A percentile compares a stretch with the other conserved stretches of the same genome.
These are phyloP conservation scores for Plotosus lineatus DNA, from an alignment of 2,113 vertebrate genomes.

Conservation along the genomic window DNA sequence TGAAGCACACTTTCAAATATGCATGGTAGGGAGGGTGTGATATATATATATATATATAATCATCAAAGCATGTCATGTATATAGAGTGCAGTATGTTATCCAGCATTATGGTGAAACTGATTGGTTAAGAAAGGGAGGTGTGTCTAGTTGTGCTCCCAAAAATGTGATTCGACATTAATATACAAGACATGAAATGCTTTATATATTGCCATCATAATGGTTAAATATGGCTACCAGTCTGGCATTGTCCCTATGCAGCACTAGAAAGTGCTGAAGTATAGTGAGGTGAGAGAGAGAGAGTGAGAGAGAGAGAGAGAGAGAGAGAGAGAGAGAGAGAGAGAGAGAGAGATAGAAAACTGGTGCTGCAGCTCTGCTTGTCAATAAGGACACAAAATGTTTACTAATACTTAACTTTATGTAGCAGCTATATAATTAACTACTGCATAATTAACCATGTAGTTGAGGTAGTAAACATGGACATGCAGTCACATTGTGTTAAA, in stretches of 20 bases:
- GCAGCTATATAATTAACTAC: not conserved
- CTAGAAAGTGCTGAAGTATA: conserved; percentile 15
- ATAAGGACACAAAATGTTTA: not conserved
- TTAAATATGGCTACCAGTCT: not conserved
- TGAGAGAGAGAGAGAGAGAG: not conserved
- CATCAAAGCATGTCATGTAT: not conserved
- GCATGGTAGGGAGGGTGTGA: not conserved
- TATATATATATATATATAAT: not conserved
- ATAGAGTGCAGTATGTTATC: not conserved
- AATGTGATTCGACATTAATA: not conserved
- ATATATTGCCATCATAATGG: not conserved
- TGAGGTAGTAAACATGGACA: not conserved
- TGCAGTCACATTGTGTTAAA: not conserved
- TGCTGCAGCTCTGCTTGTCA: conserved; percentile 2
- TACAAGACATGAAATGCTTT: too few species aligned
- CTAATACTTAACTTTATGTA: not conserved
- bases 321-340: conserved; percentile 11
- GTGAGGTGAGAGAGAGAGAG: conserved; percentile 1
- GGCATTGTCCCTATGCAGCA: not conserved
- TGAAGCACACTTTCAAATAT: not conserved
- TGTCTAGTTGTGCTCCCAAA: not conserved
- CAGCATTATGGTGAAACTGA: not conserved
- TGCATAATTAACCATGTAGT: not conserved
- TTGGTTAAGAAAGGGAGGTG: not conserved
- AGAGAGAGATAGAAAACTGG: not conserved